These are phyloP conservation scores for Ptilorrhoa leucosticta DNA, from an alignment of 2,113 vertebrate genomes.

Conservation along the genomic window DNA sequence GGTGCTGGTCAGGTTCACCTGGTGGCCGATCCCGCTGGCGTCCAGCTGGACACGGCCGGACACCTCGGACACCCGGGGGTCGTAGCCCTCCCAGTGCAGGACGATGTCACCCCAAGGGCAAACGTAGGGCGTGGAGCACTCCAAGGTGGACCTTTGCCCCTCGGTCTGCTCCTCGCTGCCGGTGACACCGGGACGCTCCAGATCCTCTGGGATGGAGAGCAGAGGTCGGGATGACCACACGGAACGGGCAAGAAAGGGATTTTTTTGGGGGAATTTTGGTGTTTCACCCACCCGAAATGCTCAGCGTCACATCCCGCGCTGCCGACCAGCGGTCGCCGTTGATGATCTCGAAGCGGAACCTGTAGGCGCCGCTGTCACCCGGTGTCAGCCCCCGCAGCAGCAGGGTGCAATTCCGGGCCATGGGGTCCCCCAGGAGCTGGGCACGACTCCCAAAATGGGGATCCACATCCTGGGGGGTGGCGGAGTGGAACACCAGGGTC, in stretches of 20 bases:
- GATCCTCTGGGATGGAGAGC: conserved; percentile 33
- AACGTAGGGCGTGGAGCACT: conserved; percentile 66
- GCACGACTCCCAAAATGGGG: background rate
- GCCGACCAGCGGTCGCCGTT: conserved; percentile 52
- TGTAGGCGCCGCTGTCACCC: conserved; percentile 42
- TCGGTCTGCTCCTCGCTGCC: background rate
- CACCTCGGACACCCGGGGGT: background rate
- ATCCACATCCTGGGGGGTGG: background rate
- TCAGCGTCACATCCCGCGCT: background rate
- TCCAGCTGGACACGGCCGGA: background rate
- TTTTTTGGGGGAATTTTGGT: accelerated
- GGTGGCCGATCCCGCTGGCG: background rate
- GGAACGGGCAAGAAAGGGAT: accelerated
- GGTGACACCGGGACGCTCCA: background rate
- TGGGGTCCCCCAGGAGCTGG: conserved; percentile 5
- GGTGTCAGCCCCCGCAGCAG: conserved; percentile 12
- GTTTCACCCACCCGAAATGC: background rate
- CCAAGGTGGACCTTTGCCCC: background rate
- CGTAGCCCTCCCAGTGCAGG: conserved; percentile 64
- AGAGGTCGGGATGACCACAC: accelerated
- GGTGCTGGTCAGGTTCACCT: conserved; percentile 16
- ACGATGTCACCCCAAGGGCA: background rate
- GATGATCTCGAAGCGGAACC: conserved; percentile 73
- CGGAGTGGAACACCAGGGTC: conserved; percentile 34
- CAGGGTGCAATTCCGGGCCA: conserved; percentile 15